A percentile compares a stretch with the other conserved stretches of the same genome.
Conservation (phyloP, 2,888 invertebrate species). For the Sycophila texana region DNA sequence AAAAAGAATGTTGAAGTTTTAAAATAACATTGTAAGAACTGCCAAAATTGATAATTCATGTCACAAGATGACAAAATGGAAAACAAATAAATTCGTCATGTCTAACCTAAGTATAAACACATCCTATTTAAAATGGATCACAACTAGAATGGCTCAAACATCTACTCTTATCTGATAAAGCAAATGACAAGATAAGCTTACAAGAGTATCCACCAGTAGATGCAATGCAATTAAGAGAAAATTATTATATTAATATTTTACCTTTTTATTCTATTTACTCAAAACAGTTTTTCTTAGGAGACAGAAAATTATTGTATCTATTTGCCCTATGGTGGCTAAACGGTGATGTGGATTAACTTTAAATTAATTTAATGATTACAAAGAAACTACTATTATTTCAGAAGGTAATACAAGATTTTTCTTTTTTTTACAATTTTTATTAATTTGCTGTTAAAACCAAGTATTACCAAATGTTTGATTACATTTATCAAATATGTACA, state of each 20-base stretch:
- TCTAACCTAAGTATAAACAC: slow-evolving; percentile 27
- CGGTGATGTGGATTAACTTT: background rate
- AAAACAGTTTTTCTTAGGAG: slow-evolving; percentile 15
- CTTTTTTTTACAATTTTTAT: too few species aligned
- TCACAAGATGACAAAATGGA: background rate
- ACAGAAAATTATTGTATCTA: background rate
- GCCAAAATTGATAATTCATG: background rate
- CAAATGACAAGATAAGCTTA: slow-evolving; percentile 55
- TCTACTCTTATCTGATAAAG: slow-evolving; percentile 50
- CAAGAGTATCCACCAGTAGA: slow-evolving; percentile 51
- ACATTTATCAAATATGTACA: too few species aligned
- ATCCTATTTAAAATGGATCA: slow-evolving; percentile 37
- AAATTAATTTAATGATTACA: background rate
- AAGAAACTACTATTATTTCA: background rate
- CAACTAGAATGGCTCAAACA: slow-evolving; percentile 43
- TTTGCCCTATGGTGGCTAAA: background rate
- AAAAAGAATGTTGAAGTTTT: slow-evolving; percentile 1
- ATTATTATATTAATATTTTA: slow-evolving; percentile 45
- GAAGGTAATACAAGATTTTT: too few species aligned
- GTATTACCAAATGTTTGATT: too few species aligned
- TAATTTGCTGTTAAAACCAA: too few species aligned
- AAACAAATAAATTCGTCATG: slow-evolving; percentile 23
- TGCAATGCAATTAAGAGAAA: slow-evolving; percentile 49
- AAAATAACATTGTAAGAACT: slow-evolving; percentile 31
- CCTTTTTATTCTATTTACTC: slow-evolving; percentile 13